Percentiles rank a stretch among this genome's conserved stretches.
phyloP scores from a whole-genome alignment of 2,113 vertebrate genomes.

The Pogonocichla stellata region DNA sequence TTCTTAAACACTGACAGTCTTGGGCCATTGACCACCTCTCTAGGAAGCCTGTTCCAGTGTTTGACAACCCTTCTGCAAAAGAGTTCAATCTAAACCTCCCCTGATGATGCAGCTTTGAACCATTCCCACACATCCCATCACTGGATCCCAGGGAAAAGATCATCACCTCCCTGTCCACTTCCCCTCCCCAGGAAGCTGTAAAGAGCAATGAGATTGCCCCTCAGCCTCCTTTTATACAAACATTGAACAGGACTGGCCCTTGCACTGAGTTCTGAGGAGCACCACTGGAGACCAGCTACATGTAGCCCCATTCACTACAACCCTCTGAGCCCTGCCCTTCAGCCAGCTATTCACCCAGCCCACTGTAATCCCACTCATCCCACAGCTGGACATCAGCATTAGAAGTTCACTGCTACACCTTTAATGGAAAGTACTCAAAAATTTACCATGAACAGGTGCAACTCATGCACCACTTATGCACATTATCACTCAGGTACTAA shows the following conservation, averaged over 20 bases:
- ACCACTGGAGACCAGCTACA: not conserved
- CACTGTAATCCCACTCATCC: not conserved
- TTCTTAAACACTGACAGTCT: not conserved
- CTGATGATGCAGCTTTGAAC: not conserved
- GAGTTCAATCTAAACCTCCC: not conserved
- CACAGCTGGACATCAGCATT: rapidly evolving
- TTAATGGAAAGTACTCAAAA: not conserved
- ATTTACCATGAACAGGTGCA: not conserved
- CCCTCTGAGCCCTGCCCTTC: not conserved
- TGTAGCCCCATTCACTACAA: not conserved
- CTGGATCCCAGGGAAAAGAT: not conserved
- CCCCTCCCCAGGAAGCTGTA: not conserved
- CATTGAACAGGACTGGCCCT: not conserved
- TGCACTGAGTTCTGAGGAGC: not conserved
- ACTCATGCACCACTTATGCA: not conserved
- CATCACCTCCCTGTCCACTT: not conserved
- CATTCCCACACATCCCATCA: not conserved
- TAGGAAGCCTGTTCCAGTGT: not conserved
- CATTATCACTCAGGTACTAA: not conserved
- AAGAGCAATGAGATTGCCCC: not conserved
- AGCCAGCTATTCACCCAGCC: not conserved
- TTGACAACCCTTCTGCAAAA: not conserved
- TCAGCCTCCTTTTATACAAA: not conserved
- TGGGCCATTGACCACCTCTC: not conserved
- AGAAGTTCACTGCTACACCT: not conserved